Percentiles rank a stretch among this genome's conserved stretches.
These are phyloP conservation scores for Platycnemis pennipes DNA, from an alignment of 2,888 invertebrate genomes.

Conservation along the genomic window DNA sequence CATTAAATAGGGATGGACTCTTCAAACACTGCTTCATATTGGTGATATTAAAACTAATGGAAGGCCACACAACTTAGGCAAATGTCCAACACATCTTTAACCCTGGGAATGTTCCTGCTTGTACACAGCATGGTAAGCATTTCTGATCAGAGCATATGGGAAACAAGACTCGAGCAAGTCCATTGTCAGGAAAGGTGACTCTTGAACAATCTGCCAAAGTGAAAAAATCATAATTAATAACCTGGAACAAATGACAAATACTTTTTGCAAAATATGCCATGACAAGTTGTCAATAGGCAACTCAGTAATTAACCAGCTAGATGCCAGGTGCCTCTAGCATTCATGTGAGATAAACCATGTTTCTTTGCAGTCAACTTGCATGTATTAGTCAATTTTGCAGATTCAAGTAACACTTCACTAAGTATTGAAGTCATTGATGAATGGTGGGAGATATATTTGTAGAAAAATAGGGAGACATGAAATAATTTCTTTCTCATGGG, in stretches of 20 bases:
- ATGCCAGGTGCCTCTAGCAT: too few species aligned
- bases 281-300: too few species aligned
- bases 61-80: background rate
- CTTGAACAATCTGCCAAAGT: constrained; percentile 91
- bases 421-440: too few species aligned
- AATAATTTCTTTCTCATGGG: too few species aligned
- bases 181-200: constrained; percentile 99
- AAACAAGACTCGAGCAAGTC: constrained; percentile 99
- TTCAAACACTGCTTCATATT: background rate
- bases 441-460: too few species aligned
- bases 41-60: background rate
- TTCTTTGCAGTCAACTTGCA: too few species aligned
- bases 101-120: constrained; percentile 88
- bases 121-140: constrained; percentile 98
- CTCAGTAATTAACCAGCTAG: too few species aligned
- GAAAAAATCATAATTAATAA: background rate
- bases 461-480: too few species aligned
- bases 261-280: too few species aligned
- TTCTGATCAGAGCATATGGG: constrained; percentile 98
- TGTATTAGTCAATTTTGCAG: too few species aligned
- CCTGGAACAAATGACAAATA: background rate
- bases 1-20: background rate
- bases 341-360: too few species aligned
- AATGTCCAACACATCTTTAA: constrained; percentile 73
- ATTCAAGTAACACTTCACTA: too few species aligned